phyloP scores from a whole-genome alignment of 1,140 invertebrate genomes.

The Bicyclus anynana region DNA sequence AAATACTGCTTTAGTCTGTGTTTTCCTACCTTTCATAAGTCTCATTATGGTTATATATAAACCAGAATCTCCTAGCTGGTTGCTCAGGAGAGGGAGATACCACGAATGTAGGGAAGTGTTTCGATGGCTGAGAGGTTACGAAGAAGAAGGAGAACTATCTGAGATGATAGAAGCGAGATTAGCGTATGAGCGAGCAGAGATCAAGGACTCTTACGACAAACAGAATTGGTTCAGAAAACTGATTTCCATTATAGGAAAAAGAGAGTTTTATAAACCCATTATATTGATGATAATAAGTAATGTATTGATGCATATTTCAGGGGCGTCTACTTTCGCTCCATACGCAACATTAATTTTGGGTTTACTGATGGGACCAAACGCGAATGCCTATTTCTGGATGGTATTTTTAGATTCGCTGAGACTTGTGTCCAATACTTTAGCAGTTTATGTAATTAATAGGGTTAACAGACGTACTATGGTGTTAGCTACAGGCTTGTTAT shows the following conservation, averaged over 20 bases:
- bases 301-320: conserved; percentile 45
- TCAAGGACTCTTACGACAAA: conserved; percentile 11
- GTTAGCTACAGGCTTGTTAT: conserved; percentile 34
- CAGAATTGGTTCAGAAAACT: conserved; percentile 21
- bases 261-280: conserved; percentile 59
- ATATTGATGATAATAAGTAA: conserved; percentile 49
- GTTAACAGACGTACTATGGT: conserved; percentile 51
- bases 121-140: conserved; percentile 66
- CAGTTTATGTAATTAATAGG: conserved; percentile 50
- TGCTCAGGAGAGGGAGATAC: conserved; percentile 71
- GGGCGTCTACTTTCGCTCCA: conserved; percentile 78
- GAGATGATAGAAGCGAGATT: conserved; percentile 50
- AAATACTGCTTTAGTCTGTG: conserved; percentile 69
- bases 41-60: conserved; percentile 71
- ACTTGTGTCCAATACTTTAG: conserved; percentile 60
- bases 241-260: conserved; percentile 33
- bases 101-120: conserved; percentile 71
- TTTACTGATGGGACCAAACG: conserved; percentile 63
- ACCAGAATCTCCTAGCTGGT: conserved; percentile 85
- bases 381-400: conserved; percentile 80
- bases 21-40: conserved; percentile 63
- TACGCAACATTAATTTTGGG: conserved; percentile 81
- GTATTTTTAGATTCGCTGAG: conserved; percentile 78
- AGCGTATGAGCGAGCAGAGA: conserved; percentile 26
- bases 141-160: conserved; percentile 52